Evolutionary conservation across 1,140 invertebrate species (phyloP), one percentile per base, ranked within the genome.

Genomic region (Muscidifurax raptorellus): DNA sequence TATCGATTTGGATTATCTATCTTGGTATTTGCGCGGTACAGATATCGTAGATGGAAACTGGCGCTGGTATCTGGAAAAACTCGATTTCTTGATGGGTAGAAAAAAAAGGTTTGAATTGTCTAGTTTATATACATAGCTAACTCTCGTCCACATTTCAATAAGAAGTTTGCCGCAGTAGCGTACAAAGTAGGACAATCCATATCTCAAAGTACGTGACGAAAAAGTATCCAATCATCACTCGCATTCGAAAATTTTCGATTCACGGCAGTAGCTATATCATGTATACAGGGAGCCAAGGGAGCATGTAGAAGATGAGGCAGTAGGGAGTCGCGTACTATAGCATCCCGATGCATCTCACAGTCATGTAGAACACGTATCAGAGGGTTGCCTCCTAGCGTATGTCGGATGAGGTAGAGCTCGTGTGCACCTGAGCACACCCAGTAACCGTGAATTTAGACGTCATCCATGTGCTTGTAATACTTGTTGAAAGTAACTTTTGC

Each of bases 281-380:
- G 0, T 40, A 40, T 40, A 40, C 36, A 40, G 0, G 25, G n/a
- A 67, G 66, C 66, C n/a, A 28, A 25, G 66, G 66, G n/a, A 28
- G 27, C 66, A 67, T 67, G 18, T 28, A 67, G n/a, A 67, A 67
- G 66, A n/a, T 4, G 47, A 52, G n/a, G 13, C 5, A 69, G 18
- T 15, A 5, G 2, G 27, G 25, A 69, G 25, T 69, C 28, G 18
- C 25, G 15, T 28, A 10, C 27, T 1, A n/a, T n/a, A 27, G 67
- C 36, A 10, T 40, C 36, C 36, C 36, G 71, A 15, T 72, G 32
- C 18, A 76, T 52, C 25, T 76, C 30, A 28, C 6, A 76, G 18
- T 47, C 74, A 52, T 47, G 40, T 76, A 27, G 74, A 76, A 76
- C 74, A 76, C 40, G 74, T 76, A 76, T 47, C 40, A 47, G 30